Conservation (phyloP, 2,888 invertebrate genomes). For the Gnatocerus cornutus region DNA sequence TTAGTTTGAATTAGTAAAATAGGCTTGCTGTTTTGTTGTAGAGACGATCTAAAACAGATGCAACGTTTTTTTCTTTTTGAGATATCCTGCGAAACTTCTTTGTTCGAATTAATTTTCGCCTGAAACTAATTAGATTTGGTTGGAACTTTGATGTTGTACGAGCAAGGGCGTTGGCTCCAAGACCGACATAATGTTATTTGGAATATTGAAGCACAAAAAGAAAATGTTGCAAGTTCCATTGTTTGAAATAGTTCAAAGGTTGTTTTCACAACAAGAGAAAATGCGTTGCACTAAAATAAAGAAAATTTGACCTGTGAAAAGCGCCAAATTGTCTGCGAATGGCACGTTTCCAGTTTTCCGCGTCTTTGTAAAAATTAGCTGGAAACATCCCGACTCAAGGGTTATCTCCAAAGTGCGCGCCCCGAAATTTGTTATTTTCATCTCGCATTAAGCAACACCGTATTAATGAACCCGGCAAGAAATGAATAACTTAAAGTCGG, state of each 20-base stretch:
- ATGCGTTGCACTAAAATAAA: too few species aligned
- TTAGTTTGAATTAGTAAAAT: slow-evolving; percentile 20
- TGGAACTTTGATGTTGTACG: slow-evolving; percentile 3
- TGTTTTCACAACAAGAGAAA: too few species aligned
- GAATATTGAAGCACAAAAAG: background rate
- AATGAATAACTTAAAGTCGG: slow-evolving; percentile 53
- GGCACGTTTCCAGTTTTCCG: too few species aligned
- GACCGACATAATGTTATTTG: background rate
- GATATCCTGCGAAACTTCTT: background rate
- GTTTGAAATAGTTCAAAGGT: too few species aligned
- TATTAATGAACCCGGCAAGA: slow-evolving; percentile 46
- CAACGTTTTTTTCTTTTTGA: slow-evolving; percentile 9
- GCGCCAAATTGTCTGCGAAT: too few species aligned
- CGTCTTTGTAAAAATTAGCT: too few species aligned
- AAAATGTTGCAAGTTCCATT: background rate
- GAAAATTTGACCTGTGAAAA: too few species aligned
- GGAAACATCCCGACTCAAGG: slow-evolving; percentile 5
- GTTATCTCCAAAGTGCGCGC: background rate
- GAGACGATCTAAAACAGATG: slow-evolving; percentile 14
- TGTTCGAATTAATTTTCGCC: slow-evolving; percentile 12
- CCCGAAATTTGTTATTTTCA: slow-evolving; percentile 43
- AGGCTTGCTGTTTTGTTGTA: slow-evolving; percentile 12
- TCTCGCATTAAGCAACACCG: slow-evolving; percentile 31
- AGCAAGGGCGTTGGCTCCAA: background rate
- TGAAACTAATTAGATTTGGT: slow-evolving; percentile 9